phyloP scores from a whole-genome alignment of 2,797 vertebrate genomes.

The Bradypodion ventrale region DNA sequence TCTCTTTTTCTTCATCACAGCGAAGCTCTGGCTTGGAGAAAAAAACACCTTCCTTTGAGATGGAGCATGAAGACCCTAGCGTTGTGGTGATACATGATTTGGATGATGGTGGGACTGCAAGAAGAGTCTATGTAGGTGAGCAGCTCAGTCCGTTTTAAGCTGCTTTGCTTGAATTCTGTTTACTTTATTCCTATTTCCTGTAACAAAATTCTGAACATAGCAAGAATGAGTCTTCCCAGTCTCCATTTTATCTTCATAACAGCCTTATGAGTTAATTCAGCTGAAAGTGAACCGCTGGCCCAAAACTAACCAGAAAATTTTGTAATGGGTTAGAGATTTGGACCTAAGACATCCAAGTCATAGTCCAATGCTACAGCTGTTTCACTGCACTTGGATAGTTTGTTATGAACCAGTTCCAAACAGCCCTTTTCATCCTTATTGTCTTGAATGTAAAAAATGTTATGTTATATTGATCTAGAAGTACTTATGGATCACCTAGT shows the following conservation, averaged over 20 bases:
- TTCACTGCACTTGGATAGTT: neutral
- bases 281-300: neutral
- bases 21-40: constrained; percentile 38
- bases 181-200: neutral
- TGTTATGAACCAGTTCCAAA: neutral
- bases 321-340: neutral
- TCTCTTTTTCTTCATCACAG: neutral
- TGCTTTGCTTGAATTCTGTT: neutral
- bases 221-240: neutral
- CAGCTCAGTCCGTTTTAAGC: neutral
- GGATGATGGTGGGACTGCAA: constrained; percentile 68
- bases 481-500: neutral
- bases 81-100: constrained; percentile 73
- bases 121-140: constrained; percentile 74
- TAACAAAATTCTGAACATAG: neutral
- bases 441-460: no score
- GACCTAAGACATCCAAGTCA: neutral
- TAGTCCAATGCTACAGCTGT: neutral
- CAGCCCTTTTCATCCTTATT: no score
- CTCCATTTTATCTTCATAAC: neutral
- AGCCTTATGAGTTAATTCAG: neutral
- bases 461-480: neutral
- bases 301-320: neutral
- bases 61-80: constrained; percentile 73
- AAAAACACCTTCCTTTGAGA: constrained; percentile 17